A percentile compares a stretch with the other conserved stretches of the same genome.
Conservation (phyloP, 2,888 invertebrate species). For the Dryomyza anilis region DNA sequence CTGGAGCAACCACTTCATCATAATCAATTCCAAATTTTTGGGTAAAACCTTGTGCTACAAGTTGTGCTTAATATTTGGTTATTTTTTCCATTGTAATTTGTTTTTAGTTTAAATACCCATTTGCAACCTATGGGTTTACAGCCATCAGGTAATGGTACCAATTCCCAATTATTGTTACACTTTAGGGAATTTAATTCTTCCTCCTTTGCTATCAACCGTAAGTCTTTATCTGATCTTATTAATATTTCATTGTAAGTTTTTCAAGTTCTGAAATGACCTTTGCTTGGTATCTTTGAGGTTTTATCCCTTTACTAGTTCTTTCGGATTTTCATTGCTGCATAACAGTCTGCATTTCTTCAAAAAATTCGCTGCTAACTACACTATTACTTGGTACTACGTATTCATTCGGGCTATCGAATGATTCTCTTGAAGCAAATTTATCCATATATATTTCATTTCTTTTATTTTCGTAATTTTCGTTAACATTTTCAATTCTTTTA, state of each 20-base stretch:
- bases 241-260: not conserved
- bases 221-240: too few species aligned
- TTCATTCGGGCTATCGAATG: not conserved
- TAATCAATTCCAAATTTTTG: not conserved
- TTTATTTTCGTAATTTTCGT: not conserved
- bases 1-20: slow-evolving; percentile 8
- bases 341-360: not conserved
- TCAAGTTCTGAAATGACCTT: not conserved
- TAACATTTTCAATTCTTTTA: not conserved
- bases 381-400: not conserved
- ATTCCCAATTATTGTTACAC: not conserved
- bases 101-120: not conserved
- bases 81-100: not conserved
- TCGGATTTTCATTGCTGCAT: not conserved
- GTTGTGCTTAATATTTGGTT: not conserved
- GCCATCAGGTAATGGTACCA: not conserved
- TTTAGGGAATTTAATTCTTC: not conserved
- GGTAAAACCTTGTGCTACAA: not conserved
- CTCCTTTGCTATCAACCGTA: not conserved
- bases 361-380: not conserved
- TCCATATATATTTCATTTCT: not conserved
- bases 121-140: not conserved
- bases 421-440: not conserved
- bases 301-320: not conserved
- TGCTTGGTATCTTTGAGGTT: not conserved